Evolutionary conservation across 2,113 vertebrate species (phyloP).

Genomic region (Lutjanus erythropterus): DNA sequence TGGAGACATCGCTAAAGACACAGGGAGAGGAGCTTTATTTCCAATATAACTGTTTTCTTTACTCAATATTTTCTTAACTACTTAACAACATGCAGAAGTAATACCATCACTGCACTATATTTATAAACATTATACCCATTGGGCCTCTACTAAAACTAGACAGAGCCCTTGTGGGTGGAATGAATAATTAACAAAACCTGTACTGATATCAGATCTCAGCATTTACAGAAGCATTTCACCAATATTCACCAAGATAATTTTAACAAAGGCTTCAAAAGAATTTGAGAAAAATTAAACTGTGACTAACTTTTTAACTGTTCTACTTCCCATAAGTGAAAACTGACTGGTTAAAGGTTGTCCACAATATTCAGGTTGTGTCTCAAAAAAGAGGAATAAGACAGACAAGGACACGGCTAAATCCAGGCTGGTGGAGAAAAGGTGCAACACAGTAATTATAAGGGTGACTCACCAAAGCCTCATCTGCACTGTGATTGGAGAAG

Average conservation of each 20-base stretch:
- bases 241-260: neutral
- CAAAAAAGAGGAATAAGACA: neutral
- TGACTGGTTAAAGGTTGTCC: too few species aligned
- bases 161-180: neutral
- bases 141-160: neutral
- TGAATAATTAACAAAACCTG: neutral
- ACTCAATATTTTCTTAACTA: neutral
- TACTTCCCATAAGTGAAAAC: neutral
- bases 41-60: neutral
- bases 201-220: neutral
- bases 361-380: neutral
- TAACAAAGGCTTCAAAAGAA: neutral
- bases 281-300: neutral
- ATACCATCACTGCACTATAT: neutral
- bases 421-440: neutral
- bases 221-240: neutral
- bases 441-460: neutral
- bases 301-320: neutral
- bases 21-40: slow-evolving; percentile 11
- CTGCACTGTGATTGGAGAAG: slow-evolving; percentile 88
- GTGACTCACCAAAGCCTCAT: slow-evolving; percentile 91
- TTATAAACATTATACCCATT: neutral
- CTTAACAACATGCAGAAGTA: neutral
- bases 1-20: slow-evolving; percentile 86
- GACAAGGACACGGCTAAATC: neutral